Conservation (phyloP, 2,797 vertebrate genomes). For the Anomalospiza imberbis region DNA sequence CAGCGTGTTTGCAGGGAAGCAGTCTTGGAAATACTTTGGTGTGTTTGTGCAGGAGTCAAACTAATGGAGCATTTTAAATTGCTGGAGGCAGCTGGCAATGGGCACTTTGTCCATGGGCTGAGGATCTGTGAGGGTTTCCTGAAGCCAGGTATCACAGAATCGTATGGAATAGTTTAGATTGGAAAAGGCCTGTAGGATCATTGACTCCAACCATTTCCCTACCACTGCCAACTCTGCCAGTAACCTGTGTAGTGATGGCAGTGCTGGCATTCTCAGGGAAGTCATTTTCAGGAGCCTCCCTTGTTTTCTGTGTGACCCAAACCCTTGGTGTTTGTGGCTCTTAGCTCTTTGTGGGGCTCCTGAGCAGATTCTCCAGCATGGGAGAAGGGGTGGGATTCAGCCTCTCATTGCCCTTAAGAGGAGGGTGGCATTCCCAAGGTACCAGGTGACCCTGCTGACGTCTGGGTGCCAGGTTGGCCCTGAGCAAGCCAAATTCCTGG, state of each 20-base stretch:
- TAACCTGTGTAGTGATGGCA: not conserved
- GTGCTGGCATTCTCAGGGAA: not conserved
- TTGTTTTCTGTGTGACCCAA: not conserved
- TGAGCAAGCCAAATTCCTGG: not conserved
- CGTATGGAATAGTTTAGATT: not conserved
- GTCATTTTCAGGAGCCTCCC: not conserved
- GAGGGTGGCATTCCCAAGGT: not conserved
- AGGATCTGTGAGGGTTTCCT: not conserved
- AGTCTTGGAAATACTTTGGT: not conserved
- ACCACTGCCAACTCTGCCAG: not conserved
- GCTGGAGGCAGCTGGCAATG: not conserved
- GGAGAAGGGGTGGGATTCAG: accelerated
- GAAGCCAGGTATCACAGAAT: not conserved
- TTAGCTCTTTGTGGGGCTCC: not conserved
- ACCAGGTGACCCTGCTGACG: not conserved
- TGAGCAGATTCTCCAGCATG: not conserved
- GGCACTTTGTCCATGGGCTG: not conserved
- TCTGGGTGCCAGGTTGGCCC: not conserved
- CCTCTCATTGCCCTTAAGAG: accelerated
- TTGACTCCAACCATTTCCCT: not conserved
- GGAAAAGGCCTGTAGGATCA: not conserved
- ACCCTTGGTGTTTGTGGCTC: accelerated
- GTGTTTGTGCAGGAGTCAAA: not conserved
- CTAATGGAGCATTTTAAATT: not conserved
- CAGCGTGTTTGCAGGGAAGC: not conserved